Base-by-base conservation (phyloP, 1,140 invertebrate genomes). In the Drosophila eugracilis region DNA sequence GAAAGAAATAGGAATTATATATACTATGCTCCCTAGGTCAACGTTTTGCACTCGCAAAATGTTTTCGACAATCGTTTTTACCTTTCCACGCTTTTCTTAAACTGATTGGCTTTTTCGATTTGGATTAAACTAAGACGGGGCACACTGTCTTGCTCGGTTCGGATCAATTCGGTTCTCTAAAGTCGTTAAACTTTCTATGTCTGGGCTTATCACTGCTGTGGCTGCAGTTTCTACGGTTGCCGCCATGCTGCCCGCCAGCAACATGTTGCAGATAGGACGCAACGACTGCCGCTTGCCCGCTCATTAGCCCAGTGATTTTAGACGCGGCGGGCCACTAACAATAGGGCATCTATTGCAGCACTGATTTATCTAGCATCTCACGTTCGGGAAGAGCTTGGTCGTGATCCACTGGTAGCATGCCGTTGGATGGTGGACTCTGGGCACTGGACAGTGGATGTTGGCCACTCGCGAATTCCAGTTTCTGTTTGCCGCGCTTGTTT, bases 281-380 rank as follows among this genome's bases (percentile, higher is more conserved):
- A 53, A 6, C 48, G 7, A 24, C 28, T 57, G n/a, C 48, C n/a
- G 19, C 21, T 58, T 28, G 28, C 21, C 50, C 49, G 44, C 78
- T 79, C 80, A 85, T 86, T 85, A 86, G 81, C 69, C 83, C 53
- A 70, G 52, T 66, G 70, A 83, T 83, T 83, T 83, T 63, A 59
- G 65, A 76, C 53, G 54, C 67, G 50, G 65, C 75, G 60, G 62
- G 28, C 26, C 17, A 73, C 36, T 52, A 74, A 78, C 75, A 78
- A 78, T 78, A 57, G 55, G 34, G 57, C 58, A 62, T 81, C 74
- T 83, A 72, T 78, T 77, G 78, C 73, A 57, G 72, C 66, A 54
- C 79, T 85, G 80, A 86, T 86, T 77, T 80, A 86, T 81, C 81
- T 81, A 73, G 63, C 73, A 77, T 80, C 77, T 85, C 81, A 81